These are phyloP conservation scores for Aselliscus stoliczkanus DNA, from an alignment of 2,797 vertebrate species.

Conservation along the genomic window DNA sequence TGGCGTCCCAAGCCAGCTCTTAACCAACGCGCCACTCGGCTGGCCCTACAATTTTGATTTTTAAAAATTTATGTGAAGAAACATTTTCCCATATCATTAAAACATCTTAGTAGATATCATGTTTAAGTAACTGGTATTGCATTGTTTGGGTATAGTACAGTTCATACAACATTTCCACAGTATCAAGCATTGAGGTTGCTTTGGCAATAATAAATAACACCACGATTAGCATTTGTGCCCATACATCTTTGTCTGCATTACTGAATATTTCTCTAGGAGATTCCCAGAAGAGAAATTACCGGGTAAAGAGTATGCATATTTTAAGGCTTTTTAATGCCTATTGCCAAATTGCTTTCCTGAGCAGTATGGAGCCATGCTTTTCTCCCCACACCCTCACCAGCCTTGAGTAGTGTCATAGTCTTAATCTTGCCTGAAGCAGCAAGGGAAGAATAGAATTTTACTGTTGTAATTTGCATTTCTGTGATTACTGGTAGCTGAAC, in stretches of 20 bases:
- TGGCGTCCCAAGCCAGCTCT: too few species aligned
- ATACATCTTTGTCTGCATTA: constrained; percentile 26
- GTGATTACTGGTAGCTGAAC: background rate
- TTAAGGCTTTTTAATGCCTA: background rate
- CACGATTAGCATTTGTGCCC: background rate
- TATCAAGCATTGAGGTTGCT: background rate
- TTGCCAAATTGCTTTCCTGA: background rate
- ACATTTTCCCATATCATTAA: background rate
- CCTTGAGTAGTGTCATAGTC: background rate
- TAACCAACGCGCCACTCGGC: too few species aligned
- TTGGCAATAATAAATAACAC: constrained; percentile 35
- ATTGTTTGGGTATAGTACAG: background rate
- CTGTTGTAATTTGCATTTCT: background rate
- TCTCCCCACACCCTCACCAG: background rate
- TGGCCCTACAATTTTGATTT: background rate
- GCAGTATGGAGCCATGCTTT: accelerated
- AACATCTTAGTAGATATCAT: background rate
- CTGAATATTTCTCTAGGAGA: constrained; percentile 36
- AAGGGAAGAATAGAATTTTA: background rate
- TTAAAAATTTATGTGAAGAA: background rate
- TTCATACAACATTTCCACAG: background rate
- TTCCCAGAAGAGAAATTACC: constrained; percentile 34
- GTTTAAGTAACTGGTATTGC: background rate
- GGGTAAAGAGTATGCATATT: background rate
- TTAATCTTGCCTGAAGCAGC: background rate